Evolutionary conservation across 1,140 invertebrate species (phyloP).

Genomic region (Papilio polytes): DNA sequence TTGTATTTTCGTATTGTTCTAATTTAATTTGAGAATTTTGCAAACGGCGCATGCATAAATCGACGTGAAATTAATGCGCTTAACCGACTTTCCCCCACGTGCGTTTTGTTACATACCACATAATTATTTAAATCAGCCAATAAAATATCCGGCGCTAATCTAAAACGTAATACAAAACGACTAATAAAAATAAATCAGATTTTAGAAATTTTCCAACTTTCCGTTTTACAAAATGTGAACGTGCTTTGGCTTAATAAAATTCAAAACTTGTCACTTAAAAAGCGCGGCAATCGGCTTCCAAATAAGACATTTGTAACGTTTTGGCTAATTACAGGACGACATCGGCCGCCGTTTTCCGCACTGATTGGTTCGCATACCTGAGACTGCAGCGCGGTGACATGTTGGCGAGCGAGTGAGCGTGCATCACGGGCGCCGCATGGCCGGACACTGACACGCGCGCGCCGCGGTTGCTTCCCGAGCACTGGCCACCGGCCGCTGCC

Average conservation of each 20-base stretch:
- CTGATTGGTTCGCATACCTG: slow-evolving; percentile 59
- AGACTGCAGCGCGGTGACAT: slow-evolving; percentile 62
- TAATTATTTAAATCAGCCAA: slow-evolving; percentile 44
- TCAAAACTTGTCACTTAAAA: not conserved
- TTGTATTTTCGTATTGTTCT: slow-evolving; percentile 48
- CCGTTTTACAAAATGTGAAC: not conserved
- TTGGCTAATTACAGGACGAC: slow-evolving; percentile 25
- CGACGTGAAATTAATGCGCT: slow-evolving; percentile 37
- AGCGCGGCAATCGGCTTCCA: slow-evolving; percentile 21
- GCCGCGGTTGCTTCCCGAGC: slow-evolving; percentile 45
- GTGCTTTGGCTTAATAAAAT: not conserved
- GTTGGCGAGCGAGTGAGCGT: slow-evolving; percentile 44
- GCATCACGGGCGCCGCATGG: slow-evolving; percentile 53
- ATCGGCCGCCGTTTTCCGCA: slow-evolving; percentile 43
- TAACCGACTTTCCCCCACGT: slow-evolving; percentile 44
- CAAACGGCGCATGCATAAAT: slow-evolving; percentile 44
- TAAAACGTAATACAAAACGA: slow-evolving; percentile 34
- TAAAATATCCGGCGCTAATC: slow-evolving; percentile 40
- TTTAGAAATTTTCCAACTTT: slow-evolving; percentile 36
- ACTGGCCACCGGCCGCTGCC: slow-evolving; percentile 51
- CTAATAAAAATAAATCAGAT: slow-evolving; percentile 27
- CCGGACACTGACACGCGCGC: slow-evolving; percentile 51
- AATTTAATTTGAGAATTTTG: slow-evolving; percentile 46
- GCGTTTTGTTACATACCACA: slow-evolving; percentile 34
- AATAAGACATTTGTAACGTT: slow-evolving; percentile 24